These are phyloP conservation scores for Drosophila punjabiensis DNA, from an alignment of 1,140 invertebrate genomes.

Conservation along the genomic window DNA sequence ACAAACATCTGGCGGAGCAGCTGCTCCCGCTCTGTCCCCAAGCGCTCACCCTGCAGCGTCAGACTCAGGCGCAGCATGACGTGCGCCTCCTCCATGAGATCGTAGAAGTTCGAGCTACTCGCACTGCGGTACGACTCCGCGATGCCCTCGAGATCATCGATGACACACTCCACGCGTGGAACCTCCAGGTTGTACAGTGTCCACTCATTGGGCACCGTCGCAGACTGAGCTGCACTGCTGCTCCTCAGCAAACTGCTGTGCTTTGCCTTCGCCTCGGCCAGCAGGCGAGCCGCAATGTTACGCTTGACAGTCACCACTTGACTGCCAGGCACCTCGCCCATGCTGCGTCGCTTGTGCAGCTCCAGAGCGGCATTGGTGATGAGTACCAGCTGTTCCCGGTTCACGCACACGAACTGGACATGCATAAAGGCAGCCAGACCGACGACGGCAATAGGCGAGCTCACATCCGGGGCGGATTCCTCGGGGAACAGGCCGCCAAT, in stretches of 20 bases:
- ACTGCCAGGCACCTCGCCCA: constrained; percentile 52
- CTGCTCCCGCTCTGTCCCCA: constrained; percentile 63
- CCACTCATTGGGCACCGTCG: constrained; percentile 86
- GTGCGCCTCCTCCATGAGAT: constrained; percentile 84
- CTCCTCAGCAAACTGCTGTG: constrained; percentile 75
- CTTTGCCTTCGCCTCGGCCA: constrained; percentile 81
- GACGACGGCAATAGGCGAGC: constrained; percentile 90
- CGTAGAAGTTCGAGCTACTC: constrained; percentile 86
- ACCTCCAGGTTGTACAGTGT: constrained; percentile 89
- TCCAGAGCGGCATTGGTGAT: constrained; percentile 84
- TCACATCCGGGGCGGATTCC: constrained; percentile 87
- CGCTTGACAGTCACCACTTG: constrained; percentile 59
- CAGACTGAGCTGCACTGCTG: constrained; percentile 56
- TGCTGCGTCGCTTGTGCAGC: constrained; percentile 72
- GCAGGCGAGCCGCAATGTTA: constrained; percentile 73
- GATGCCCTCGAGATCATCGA: constrained; percentile 89
- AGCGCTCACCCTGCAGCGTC: constrained; percentile 68
- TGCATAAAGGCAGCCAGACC: constrained; percentile 91
- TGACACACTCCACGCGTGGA: constrained; percentile 87
- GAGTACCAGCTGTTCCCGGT: constrained; percentile 88
- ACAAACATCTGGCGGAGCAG: constrained; percentile 67
- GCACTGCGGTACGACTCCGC: constrained; percentile 88
- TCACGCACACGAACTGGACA: constrained; percentile 88
- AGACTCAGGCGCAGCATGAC: constrained; percentile 76
- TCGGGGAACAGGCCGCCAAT: constrained; percentile 71